A percentile compares a stretch with the other conserved stretches of the same genome.
These are phyloP conservation scores for Poecile montanus DNA, from an alignment of 2,797 vertebrate species.

Conservation along the genomic window DNA sequence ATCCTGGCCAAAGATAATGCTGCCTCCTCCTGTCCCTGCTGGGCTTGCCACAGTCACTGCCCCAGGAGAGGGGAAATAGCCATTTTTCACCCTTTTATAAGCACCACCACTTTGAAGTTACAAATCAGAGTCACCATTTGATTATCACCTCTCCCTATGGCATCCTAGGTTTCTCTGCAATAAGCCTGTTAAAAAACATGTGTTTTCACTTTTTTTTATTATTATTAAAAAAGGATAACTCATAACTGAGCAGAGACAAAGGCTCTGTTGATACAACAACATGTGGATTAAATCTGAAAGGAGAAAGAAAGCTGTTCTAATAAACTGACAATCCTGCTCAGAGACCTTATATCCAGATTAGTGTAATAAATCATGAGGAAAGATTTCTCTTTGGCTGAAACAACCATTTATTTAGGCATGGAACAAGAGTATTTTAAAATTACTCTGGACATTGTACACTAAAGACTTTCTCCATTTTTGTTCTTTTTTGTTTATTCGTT, in stretches of 20 bases:
- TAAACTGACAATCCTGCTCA: constrained; percentile 24
- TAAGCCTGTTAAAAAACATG: background rate
- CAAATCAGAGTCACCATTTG: background rate
- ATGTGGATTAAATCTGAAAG: constrained; percentile 63
- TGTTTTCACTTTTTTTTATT: constrained; percentile 17
- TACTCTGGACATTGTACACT: background rate
- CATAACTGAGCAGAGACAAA: constrained; percentile 36
- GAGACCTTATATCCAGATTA: constrained; percentile 28
- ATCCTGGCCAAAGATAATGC: background rate
- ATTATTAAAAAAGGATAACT: constrained; percentile 23
- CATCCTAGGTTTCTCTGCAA: background rate
- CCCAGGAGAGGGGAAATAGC: background rate
- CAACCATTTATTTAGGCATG: constrained; percentile 15
- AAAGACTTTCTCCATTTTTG: background rate
- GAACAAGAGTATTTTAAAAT: background rate
- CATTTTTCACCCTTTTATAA: background rate
- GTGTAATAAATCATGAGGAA: constrained; percentile 44
- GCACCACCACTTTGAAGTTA: background rate
- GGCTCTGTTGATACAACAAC: constrained; percentile 50
- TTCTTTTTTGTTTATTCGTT: background rate
- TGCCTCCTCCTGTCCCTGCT: background rate
- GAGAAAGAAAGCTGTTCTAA: constrained; percentile 40
- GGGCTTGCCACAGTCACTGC: background rate
- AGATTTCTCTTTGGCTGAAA: constrained; percentile 13
- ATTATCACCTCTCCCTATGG: background rate